Evolutionary conservation across 2,113 vertebrate species (phyloP).

Genomic region (Periophthalmodon schlosseri): DNA sequence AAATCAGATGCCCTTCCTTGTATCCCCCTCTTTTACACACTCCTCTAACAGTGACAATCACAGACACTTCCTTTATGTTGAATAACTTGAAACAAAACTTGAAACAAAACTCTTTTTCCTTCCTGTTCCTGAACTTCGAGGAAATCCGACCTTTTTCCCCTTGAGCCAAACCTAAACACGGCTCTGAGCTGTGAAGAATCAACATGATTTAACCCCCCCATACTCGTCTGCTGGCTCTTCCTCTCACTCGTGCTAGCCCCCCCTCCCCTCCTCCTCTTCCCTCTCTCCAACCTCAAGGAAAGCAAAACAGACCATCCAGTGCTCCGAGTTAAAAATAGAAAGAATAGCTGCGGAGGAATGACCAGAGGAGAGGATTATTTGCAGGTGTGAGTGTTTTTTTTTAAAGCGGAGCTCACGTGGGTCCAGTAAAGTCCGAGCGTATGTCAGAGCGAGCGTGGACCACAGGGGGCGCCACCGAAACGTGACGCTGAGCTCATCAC

Average conservation of each 20-base stretch:
- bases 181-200: constrained; percentile 16
- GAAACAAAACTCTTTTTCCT: not conserved
- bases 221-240: not conserved
- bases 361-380: constrained; percentile 21
- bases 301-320: constrained; percentile 49
- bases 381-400: constrained; percentile 24
- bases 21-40: no score
- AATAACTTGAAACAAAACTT: constrained; percentile 7
- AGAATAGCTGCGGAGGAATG: constrained; percentile 46
- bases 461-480: not conserved
- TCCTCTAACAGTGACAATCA: not conserved
- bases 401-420: not conserved
- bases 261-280: not conserved
- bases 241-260: not conserved
- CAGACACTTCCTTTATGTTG: not conserved
- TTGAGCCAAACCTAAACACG: constrained; percentile 8
- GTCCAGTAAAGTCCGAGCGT: not conserved
- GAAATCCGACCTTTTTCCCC: constrained; percentile 28
- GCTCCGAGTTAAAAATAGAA: constrained; percentile 65
- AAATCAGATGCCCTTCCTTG: no score
- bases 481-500: not conserved
- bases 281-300: constrained; percentile 40
- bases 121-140: constrained; percentile 7
- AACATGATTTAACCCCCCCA: constrained; percentile 31
- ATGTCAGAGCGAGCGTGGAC: not conserved